Evolutionary conservation across 2,888 invertebrate species (phyloP), one percentile per base, ranked within the genome.

Genomic region (Sabellastarte sp.): DNA sequence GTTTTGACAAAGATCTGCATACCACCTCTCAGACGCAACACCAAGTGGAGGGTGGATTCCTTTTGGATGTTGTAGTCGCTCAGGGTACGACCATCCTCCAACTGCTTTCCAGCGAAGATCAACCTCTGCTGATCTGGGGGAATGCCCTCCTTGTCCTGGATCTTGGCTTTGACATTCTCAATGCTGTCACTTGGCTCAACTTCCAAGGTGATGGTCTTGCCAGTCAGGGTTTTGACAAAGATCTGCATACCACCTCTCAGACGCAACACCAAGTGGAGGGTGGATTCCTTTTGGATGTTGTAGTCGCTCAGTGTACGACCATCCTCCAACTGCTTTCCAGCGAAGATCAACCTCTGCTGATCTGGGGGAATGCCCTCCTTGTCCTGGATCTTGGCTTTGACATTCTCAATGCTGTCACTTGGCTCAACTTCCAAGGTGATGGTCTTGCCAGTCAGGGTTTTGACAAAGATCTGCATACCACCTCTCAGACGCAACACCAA

Each of bases 61-160:
- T 95, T 94, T 86, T 95, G 94, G 81, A 95, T 95, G 84, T 95
- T 95, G 85, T 95, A 95, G 82, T 96, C 95, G 0, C 92, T 92
- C 30, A 95, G 86, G 1, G 93, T 93, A 60, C 93, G 89, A 3
- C 93, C 93, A 88, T 95, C 94, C 86, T 94, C 93, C 78, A 95
- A 85, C 85, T 95, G 95, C 84, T 93, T 94, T 63, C 94, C 94
- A 75, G 93, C 93, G 84, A 94, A 93, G 85, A 94, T 94, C 84
- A 94, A 87, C 79, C 97, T 95, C 85, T 93, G 93, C 85, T 93
- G 92, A 84, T 92, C 92, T 63, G 88, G 88, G 0, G 88, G 88
- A 68, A 88, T 75, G 1, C 87, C 87, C 73, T 71, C 70, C 53
- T 71, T 71, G 57, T 70, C 70, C 33, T 70, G 84, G 67, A 85